Evolutionary conservation across 2,888 invertebrate species (phyloP).

Genomic region (Protula sp.): DNA sequence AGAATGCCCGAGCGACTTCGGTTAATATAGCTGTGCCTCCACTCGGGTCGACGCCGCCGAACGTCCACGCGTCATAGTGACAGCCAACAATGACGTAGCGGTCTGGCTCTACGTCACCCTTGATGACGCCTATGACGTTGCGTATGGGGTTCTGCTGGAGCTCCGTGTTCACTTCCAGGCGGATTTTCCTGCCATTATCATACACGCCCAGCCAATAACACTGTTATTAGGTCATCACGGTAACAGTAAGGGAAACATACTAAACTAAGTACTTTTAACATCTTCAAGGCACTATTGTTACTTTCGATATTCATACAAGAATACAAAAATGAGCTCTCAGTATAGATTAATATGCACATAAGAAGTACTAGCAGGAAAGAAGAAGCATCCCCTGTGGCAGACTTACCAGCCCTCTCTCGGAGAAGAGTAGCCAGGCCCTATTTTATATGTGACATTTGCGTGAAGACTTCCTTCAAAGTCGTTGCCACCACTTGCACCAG

Average conservation of each 20-base stretch:
- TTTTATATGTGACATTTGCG: constrained; percentile 18
- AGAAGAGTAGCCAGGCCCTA: constrained; percentile 19
- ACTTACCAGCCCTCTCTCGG: constrained; percentile 14
- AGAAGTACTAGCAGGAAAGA: no score
- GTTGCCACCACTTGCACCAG: background rate
- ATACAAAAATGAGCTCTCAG: no score
- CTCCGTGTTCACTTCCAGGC: constrained; percentile 24
- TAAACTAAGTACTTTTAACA: no score
- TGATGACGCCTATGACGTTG: constrained; percentile 30
- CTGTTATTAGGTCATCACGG: no score
- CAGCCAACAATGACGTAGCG: constrained; percentile 55
- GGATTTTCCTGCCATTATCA: constrained; percentile 15
- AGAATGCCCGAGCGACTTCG: constrained; percentile 46
- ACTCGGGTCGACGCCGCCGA: constrained; percentile 51
- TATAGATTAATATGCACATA: no score
- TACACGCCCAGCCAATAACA: background rate
- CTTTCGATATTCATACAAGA: no score
- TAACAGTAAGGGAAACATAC: no score
- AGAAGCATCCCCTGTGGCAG: no score
- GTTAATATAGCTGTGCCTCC: constrained; percentile 52
- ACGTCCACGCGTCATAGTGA: constrained; percentile 56
- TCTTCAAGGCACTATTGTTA: no score
- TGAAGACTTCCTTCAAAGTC: constrained; percentile 17
- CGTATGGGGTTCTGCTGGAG: constrained; percentile 17
- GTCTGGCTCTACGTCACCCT: constrained; percentile 39